Conservation (phyloP, 2,888 invertebrate genomes). For the Netelia inedita region DNA sequence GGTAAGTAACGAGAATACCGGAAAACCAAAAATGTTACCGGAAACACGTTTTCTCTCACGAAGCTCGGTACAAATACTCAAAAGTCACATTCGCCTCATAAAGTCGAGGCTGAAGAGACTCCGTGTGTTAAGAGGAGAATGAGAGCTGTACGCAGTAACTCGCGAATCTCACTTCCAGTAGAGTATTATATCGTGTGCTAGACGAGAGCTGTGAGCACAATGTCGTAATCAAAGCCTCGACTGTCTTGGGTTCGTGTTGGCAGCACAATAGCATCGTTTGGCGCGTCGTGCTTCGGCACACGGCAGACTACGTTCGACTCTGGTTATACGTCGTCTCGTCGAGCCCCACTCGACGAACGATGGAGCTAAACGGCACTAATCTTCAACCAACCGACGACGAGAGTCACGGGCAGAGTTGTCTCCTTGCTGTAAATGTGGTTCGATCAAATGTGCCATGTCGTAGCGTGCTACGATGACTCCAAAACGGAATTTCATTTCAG, state of each 20-base stretch:
- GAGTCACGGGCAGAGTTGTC: conserved; percentile 23
- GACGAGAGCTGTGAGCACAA: conserved; percentile 77
- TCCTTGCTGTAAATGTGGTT: conserved; percentile 32
- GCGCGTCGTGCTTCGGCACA: conserved; percentile 60
- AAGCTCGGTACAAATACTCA: conserved; percentile 73
- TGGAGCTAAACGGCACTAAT: conserved; percentile 71
- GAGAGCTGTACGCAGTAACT: conserved; percentile 50
- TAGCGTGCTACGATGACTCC: conserved; percentile 28
- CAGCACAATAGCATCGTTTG: conserved; percentile 81
- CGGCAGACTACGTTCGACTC: conserved; percentile 47
- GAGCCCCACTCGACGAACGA: conserved; percentile 56
- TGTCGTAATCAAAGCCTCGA: conserved; percentile 83
- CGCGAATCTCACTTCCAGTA: conserved; percentile 41
- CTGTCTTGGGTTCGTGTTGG: conserved; percentile 75
- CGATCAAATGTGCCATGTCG: conserved; percentile 18
- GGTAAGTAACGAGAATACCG: conserved; percentile 4
- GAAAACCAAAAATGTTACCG: neutral
- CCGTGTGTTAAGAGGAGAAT: conserved; percentile 36
- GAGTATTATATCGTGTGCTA: conserved; percentile 15
- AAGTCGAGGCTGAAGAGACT: conserved; percentile 40
- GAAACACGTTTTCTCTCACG: neutral
- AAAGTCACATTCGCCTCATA: conserved; percentile 73
- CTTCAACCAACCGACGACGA: conserved; percentile 64
- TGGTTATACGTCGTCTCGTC: conserved; percentile 41
- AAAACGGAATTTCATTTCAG: conserved; percentile 7